phyloP scores from a whole-genome alignment of 1,140 invertebrate species.

The Leptinotarsa defecta region DNA sequence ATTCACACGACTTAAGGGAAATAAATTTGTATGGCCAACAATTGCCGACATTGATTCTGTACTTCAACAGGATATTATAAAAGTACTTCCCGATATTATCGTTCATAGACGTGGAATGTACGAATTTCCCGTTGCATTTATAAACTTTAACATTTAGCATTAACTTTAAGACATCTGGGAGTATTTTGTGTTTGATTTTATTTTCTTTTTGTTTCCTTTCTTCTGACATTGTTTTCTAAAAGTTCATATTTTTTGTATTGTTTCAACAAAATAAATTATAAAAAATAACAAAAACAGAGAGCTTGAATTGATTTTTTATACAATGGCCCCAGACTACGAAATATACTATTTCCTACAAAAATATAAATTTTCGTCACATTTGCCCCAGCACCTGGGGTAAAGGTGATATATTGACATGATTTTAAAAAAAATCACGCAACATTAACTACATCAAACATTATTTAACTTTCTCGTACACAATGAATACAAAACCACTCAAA shows the following conservation, averaged over 20 bases:
- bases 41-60: not conserved
- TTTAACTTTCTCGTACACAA: not conserved
- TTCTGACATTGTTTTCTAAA: slow-evolving; percentile 2
- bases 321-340: not conserved
- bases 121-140: not conserved
- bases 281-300: not conserved
- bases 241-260: not conserved
- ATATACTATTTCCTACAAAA: not conserved
- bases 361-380: not conserved
- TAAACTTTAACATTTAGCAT: not conserved
- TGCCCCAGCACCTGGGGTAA: not conserved
- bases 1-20: not conserved
- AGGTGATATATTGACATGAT: not conserved
- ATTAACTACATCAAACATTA: not conserved
- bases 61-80: not conserved
- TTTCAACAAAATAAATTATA: not conserved
- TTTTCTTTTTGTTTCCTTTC: not conserved
- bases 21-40: not conserved
- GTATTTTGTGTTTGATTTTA: not conserved
- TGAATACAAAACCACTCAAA: not conserved
- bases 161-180: not conserved
- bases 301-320: not conserved
- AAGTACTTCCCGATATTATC: not conserved
- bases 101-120: not conserved
- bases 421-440: not conserved